These are phyloP conservation scores for Trichoplusia ni DNA, from an alignment of 1,140 invertebrate species.

Conservation along the genomic window DNA sequence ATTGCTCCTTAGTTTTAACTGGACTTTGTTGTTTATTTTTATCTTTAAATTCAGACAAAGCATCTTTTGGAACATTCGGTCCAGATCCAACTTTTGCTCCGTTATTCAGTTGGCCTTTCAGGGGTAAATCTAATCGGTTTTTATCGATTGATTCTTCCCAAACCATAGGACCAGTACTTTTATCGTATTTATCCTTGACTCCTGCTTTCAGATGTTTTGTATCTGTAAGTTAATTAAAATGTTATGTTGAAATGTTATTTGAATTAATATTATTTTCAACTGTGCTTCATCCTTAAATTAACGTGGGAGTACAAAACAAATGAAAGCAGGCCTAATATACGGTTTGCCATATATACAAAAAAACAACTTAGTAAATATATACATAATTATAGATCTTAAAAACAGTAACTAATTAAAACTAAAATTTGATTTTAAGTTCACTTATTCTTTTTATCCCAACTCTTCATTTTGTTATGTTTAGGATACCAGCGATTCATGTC, in stretches of 20 bases:
- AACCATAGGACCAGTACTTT: background rate
- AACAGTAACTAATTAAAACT: too few relatives aligned
- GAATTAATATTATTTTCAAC: constrained; percentile 16
- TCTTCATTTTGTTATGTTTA: too few relatives aligned
- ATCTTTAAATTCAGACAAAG: background rate
- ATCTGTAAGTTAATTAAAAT: constrained; percentile 52
- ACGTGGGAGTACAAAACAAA: constrained; percentile 69
- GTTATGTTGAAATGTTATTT: constrained; percentile 6
- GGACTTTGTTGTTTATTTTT: background rate
- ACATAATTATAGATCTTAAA: too few relatives aligned
- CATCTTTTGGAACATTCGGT: background rate
- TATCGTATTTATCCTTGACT: constrained; percentile 15
- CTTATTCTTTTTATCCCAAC: too few relatives aligned
- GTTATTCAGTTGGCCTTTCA: constrained; percentile 4
- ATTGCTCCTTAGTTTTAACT: constrained; percentile 1
- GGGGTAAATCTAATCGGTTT: background rate
- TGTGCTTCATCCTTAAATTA: background rate
- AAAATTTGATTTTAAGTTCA: too few relatives aligned
- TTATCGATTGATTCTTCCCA: constrained; percentile 5
- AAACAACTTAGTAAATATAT: too few relatives aligned
- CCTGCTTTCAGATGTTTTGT: constrained; percentile 42
- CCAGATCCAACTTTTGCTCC: too few relatives aligned
- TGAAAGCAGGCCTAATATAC: constrained; percentile 36
- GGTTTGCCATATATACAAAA: too few relatives aligned
- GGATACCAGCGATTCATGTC: too few relatives aligned